Evolutionary conservation across 2,888 invertebrate genomes (phyloP).

Genomic region (Teleogryllus oceanicus): DNA sequence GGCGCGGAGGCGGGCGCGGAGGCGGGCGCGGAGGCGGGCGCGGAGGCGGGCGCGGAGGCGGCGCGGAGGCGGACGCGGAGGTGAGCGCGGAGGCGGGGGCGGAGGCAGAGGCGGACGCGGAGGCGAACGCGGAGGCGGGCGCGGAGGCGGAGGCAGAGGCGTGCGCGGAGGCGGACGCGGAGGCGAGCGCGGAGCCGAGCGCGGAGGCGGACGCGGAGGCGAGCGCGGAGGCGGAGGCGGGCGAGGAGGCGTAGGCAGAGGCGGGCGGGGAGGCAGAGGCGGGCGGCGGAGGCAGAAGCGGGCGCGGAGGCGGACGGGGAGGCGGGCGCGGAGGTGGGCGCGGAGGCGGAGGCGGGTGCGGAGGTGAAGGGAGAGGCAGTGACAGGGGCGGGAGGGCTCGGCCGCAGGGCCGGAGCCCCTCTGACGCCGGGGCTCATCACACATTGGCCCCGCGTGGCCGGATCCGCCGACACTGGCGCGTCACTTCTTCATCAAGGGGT

Average conservation of each 20-base stretch:
- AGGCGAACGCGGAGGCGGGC: too few species aligned
- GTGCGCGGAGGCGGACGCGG: neutral
- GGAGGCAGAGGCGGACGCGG: too few species aligned
- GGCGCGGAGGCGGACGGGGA: too few species aligned
- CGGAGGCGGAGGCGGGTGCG: too few species aligned
- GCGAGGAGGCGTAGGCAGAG: neutral
- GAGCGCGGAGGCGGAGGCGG: neutral
- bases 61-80: too few species aligned
- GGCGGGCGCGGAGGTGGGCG: too few species aligned
- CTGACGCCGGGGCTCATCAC: neutral
- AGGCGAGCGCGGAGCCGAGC: neutral
- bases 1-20: neutral
- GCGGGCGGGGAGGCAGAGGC: neutral
- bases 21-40: neutral
- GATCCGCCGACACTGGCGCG: neutral
- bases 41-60: too few species aligned
- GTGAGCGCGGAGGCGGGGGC: too few species aligned
- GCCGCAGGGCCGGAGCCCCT: too few species aligned
- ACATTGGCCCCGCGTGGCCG: neutral
- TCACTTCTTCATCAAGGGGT: constrained; percentile 18
- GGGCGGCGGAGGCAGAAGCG: too few species aligned
- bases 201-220: too few species aligned
- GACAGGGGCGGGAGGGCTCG: neutral
- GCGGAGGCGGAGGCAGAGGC: too few species aligned
- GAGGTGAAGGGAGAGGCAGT: neutral